phyloP scores from a whole-genome alignment of 2,113 vertebrate genomes.

The Egretta garzetta region DNA sequence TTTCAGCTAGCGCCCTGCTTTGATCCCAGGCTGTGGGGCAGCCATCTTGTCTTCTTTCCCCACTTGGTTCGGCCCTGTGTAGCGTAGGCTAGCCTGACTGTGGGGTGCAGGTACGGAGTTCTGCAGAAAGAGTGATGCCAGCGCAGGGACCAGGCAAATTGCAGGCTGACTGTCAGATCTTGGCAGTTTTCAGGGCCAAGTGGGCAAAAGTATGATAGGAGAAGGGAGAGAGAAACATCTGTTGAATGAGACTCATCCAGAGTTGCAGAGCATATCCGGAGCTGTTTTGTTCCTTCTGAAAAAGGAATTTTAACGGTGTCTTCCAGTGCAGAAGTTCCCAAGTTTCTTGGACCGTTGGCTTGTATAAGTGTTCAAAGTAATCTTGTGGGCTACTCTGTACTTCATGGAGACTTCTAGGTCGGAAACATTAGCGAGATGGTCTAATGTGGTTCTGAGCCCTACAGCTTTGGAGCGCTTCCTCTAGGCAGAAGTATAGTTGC shows the following conservation, averaged over 20 bases:
- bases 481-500: background rate
- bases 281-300: background rate
- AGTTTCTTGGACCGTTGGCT: background rate
- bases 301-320: background rate
- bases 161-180: background rate
- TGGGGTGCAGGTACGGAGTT: background rate
- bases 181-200: background rate
- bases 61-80: background rate
- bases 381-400: background rate
- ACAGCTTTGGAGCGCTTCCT: fast-evolving
- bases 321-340: background rate
- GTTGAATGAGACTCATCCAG: background rate
- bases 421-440: background rate
- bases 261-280: background rate
- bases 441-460: background rate
- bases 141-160: background rate
- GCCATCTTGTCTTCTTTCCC: background rate
- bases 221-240: background rate
- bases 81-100: background rate
- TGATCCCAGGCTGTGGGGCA: background rate
- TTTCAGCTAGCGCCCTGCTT: background rate
- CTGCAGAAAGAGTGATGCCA: background rate
- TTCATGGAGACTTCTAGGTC: background rate
- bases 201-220: background rate
- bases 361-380: background rate